phyloP scores from a whole-genome alignment of 2,113 vertebrate genomes.

The Corynorhinus townsendii region DNA sequence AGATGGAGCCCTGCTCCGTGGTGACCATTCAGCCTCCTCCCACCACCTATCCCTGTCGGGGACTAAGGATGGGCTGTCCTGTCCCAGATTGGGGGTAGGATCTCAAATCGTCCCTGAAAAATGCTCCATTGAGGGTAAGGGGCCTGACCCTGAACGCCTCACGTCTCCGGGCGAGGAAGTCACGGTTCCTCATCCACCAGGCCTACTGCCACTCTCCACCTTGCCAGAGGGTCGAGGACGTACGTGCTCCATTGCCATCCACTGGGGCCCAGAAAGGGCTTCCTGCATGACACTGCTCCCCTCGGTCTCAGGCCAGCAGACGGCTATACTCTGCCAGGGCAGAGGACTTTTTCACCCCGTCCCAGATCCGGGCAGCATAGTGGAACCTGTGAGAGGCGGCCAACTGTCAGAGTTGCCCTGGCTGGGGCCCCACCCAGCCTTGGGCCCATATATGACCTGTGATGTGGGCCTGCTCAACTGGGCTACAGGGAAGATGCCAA shows the following conservation, averaged over 20 bases:
- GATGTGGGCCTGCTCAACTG: neutral
- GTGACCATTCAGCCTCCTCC: neutral
- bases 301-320: slow-evolving; percentile 80
- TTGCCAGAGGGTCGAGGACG: neutral
- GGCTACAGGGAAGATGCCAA: neutral
- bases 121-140: neutral
- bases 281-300: neutral
- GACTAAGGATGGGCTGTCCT: neutral
- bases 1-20: neutral
- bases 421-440: neutral
- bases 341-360: slow-evolving; percentile 92
- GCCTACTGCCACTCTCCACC: neutral
- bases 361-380: slow-evolving; percentile 93
- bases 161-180: neutral
- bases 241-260: neutral
- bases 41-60: neutral
- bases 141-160: neutral
- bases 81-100: neutral
- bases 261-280: neutral
- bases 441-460: fast-evolving
- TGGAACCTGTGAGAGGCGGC: slow-evolving; percentile 86
- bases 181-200: neutral
- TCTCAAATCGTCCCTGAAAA: neutral
- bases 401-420: neutral
- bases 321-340: slow-evolving; percentile 93